Percentiles rank a stretch among this genome's conserved stretches.
Evolutionary conservation across 2,888 invertebrate species (phyloP).

Genomic region (Blera fallax): DNA sequence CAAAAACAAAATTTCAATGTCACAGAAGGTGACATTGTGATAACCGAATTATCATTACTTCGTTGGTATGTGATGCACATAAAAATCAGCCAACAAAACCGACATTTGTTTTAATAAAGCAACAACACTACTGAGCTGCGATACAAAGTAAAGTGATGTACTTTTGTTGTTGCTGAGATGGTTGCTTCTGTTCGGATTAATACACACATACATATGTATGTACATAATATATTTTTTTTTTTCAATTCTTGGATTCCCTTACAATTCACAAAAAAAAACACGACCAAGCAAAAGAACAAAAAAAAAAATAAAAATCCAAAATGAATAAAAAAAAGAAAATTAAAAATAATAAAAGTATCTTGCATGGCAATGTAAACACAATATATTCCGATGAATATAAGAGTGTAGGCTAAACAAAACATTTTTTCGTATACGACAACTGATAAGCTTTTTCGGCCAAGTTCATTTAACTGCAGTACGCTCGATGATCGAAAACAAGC

Average conservation of each 20-base stretch:
- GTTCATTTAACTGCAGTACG: slow-evolving; percentile 58
- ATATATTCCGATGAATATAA: neutral
- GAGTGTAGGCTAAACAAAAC: slow-evolving; percentile 7
- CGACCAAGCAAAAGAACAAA: neutral
- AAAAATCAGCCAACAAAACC: slow-evolving; percentile 26
- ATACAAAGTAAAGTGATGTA: neutral
- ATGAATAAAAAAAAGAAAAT: neutral
- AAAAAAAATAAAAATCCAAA: neutral
- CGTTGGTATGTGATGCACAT: slow-evolving; percentile 53
- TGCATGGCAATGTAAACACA: slow-evolving; percentile 17
- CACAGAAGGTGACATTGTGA: slow-evolving; percentile 60
- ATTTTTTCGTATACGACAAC: slow-evolving; percentile 8
- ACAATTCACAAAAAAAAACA: neutral
- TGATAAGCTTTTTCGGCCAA: slow-evolving; percentile 58
- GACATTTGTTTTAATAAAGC: neutral
- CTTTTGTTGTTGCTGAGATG: neutral
- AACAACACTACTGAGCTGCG: neutral
- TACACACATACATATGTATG: neutral
- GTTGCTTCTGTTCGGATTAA: neutral
- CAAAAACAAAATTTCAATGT: slow-evolving; percentile 45
- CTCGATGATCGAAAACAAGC: slow-evolving; percentile 17
- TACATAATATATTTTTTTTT: neutral
- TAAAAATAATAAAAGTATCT: neutral
- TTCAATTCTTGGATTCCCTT: too few species aligned
- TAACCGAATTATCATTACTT: slow-evolving; percentile 60